Conservation (phyloP, 1,140 invertebrate species). For the Rhysida immarginata region DNA sequence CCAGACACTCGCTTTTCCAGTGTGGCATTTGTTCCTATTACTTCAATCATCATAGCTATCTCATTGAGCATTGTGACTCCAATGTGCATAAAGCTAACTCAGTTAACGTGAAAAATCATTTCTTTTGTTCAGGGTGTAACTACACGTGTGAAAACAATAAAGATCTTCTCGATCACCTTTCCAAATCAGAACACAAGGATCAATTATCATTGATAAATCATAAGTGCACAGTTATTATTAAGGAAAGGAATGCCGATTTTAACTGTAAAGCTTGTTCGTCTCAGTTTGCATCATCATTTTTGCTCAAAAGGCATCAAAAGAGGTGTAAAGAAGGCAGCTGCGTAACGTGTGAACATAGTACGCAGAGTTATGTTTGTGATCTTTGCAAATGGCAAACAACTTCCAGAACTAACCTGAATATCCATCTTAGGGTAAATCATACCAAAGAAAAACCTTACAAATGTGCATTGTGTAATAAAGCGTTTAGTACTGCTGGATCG, state of each 20-base stretch:
- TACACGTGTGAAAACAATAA: conserved; percentile 46
- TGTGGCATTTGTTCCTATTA: conserved; percentile 69
- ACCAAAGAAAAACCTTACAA: not conserved
- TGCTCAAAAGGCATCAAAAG: not conserved
- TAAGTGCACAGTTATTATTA: conserved; percentile 60
- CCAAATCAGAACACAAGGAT: conserved; percentile 46
- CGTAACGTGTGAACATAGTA: too few species aligned
- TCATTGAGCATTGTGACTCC: conserved; percentile 57
- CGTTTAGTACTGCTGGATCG: not conserved
- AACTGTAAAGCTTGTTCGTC: conserved; percentile 36
- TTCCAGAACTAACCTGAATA: not conserved
- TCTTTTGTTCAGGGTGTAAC: conserved; percentile 59
- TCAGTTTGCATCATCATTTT: conserved; percentile 31
- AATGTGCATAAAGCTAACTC: not conserved
- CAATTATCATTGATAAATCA: conserved; percentile 54
- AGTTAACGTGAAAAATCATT: conserved; percentile 34
- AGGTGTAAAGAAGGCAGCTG: too few species aligned
- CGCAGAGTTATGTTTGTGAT: not conserved
- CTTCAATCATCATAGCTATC: conserved; percentile 53
- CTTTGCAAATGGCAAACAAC: not conserved
- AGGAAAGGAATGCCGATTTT: conserved; percentile 41
- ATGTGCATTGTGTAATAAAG: not conserved
- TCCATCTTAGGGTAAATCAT: not conserved
- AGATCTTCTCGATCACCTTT: conserved; percentile 50
- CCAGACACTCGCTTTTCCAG: conserved; percentile 63